A percentile compares a stretch with the other conserved stretches of the same genome.
These are phyloP conservation scores for Ophthalmolycus amberensis DNA, from an alignment of 2,113 vertebrate species.

Conservation along the genomic window DNA sequence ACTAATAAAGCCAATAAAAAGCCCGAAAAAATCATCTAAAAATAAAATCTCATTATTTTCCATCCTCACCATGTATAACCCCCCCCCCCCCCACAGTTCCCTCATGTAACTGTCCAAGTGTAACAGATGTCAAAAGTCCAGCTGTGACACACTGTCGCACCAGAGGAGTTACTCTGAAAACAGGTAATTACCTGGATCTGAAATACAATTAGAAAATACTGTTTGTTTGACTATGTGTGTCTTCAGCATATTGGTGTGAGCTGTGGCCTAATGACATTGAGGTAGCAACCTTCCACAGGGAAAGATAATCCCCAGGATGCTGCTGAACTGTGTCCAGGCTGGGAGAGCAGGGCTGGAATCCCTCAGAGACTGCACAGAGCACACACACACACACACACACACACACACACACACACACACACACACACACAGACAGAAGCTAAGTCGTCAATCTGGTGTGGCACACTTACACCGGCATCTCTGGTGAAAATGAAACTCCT, in stretches of 20 bases:
- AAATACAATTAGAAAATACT: constrained; percentile 24
- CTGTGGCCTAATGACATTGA: constrained; percentile 67
- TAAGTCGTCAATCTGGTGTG: constrained; percentile 41
- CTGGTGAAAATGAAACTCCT: constrained; percentile 50
- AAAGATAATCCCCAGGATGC: constrained; percentile 74
- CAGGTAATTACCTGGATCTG: background rate
- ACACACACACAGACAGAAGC: constrained; percentile 20
- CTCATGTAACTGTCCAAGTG: constrained; percentile 80
- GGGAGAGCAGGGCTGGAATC: constrained; percentile 35
- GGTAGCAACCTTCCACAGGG: constrained; percentile 63
- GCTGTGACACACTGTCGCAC: constrained; percentile 75
- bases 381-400: constrained; percentile 19
- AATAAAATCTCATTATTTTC: constrained; percentile 20
- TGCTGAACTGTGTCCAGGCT: constrained; percentile 55
- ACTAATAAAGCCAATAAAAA: background rate
- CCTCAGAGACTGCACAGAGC: constrained; percentile 16
- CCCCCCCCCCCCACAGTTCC: constrained; percentile 56
- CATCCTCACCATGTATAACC: background rate
- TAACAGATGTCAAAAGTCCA: constrained; percentile 82
- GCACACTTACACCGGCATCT: constrained; percentile 36
- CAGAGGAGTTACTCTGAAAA: background rate
- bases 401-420: constrained; percentile 28
- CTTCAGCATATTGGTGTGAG: constrained; percentile 36
- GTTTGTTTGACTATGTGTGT: background rate
- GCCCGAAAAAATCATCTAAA: too few species aligned